A percentile compares a stretch with the other conserved stretches of the same genome.
Conservation (phyloP, 1,140 invertebrate genomes). For the Drosophila insularis region DNA sequence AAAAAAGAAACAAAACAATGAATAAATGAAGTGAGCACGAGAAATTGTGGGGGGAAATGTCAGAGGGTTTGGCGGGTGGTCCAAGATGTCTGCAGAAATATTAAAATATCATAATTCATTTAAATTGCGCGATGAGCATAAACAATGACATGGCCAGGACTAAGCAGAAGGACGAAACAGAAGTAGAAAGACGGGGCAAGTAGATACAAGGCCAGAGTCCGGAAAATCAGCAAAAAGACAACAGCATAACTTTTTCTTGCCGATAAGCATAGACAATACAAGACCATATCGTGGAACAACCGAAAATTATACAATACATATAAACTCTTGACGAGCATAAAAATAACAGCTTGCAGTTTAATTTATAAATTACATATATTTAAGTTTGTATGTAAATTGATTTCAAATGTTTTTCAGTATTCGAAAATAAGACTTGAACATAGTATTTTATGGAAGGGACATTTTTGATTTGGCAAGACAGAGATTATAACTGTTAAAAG, state of each 20-base stretch:
- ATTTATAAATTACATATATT: too few species aligned
- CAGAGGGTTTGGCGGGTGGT: conserved; percentile 13
- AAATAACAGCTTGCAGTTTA: too few species aligned
- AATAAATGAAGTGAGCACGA: not conserved
- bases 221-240: conserved; percentile 4
- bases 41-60: not conserved
- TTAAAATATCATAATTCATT: conserved; percentile 79
- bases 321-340: too few species aligned
- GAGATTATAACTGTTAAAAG: too few species aligned
- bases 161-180: not conserved
- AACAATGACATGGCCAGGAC: conserved; percentile 24
- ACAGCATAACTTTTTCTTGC: not conserved
- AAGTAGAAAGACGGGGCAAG: not conserved
- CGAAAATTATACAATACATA: not conserved
- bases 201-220: not conserved
- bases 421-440: too few species aligned
- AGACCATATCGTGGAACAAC: not conserved
- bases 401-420: too few species aligned
- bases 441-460: too few species aligned
- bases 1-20: conserved; percentile 6
- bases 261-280: conserved; percentile 2
- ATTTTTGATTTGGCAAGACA: too few species aligned
- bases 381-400: too few species aligned
- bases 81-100: conserved; percentile 62
- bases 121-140: conserved; percentile 56